Percentiles rank a stretch among this genome's conserved stretches.
Conservation (phyloP, 2,888 invertebrate species). For the Electrophaes corylata region DNA sequence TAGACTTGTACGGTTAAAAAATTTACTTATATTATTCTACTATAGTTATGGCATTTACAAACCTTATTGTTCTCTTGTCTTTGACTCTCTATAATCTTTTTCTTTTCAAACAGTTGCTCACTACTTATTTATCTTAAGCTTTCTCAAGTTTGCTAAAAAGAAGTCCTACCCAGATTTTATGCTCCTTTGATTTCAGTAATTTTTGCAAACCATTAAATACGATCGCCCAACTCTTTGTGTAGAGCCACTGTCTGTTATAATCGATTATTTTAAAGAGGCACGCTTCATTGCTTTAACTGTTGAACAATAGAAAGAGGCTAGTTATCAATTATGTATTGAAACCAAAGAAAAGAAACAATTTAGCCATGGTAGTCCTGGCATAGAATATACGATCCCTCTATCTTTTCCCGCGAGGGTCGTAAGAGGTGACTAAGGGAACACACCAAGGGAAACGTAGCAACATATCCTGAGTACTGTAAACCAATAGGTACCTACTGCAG, state of each 20-base stretch:
- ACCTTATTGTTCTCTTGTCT: slow-evolving; percentile 25
- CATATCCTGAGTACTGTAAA: too few relatives aligned
- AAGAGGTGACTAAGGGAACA: too few relatives aligned
- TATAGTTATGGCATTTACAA: slow-evolving; percentile 14
- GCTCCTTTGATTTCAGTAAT: slow-evolving; percentile 8
- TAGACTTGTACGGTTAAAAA: slow-evolving; percentile 5
- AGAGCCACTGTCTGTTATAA: slow-evolving; percentile 25
- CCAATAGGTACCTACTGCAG: too few relatives aligned
- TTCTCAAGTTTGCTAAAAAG: slow-evolving; percentile 20
- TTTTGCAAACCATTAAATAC: slow-evolving; percentile 12
- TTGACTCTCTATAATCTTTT: slow-evolving; percentile 50
- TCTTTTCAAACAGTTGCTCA: slow-evolving; percentile 54
- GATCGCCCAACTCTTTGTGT: slow-evolving; percentile 24
- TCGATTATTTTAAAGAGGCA: slow-evolving; percentile 11
- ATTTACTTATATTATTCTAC: slow-evolving; percentile 1
- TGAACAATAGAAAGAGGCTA: slow-evolving; percentile 15
- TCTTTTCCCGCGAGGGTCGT: too few relatives aligned
- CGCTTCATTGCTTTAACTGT: slow-evolving; percentile 18
- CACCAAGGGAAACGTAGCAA: too few relatives aligned
- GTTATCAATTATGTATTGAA: slow-evolving; percentile 4
- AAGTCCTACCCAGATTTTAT: not conserved
- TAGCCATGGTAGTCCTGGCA: too few relatives aligned
- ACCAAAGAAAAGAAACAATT: not conserved
- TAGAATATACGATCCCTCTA: too few relatives aligned
- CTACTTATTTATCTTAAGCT: slow-evolving; percentile 51